Conservation (phyloP, 2,888 invertebrate species). For the Aleiodes leptofemur region DNA sequence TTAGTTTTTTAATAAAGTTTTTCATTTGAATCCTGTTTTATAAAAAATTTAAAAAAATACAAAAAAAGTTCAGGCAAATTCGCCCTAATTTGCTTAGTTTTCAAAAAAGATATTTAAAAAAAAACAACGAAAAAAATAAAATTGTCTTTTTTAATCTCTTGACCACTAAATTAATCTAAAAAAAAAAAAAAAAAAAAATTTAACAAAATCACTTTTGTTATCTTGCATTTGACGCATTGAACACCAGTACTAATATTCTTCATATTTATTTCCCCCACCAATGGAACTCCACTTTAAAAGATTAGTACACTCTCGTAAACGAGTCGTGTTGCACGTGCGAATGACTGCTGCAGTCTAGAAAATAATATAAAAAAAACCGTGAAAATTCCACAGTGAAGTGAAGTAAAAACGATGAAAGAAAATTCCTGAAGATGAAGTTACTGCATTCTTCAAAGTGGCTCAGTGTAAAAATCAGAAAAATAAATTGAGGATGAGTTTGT, state of each 20-base stretch:
- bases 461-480: too few relatives aligned
- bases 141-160: too few relatives aligned
- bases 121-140: too few relatives aligned
- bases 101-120: too few relatives aligned
- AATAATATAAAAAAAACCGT: background rate
- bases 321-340: constrained; percentile 26
- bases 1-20: too few relatives aligned
- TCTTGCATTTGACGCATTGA: constrained; percentile 1
- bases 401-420: background rate
- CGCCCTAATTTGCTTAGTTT: too few relatives aligned
- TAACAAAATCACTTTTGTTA: background rate
- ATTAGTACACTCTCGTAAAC: constrained; percentile 47
- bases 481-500: background rate
- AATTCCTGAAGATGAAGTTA: background rate
- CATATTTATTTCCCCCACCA: constrained; percentile 1
- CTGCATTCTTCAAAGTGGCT: background rate
- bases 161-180: too few relatives aligned
- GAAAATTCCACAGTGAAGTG: background rate
- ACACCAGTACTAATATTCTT: constrained; percentile 8
- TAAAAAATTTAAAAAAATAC: too few relatives aligned
- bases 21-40: too few relatives aligned
- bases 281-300: constrained; percentile 13
- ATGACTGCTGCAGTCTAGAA: background rate
- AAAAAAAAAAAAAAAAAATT: background rate
- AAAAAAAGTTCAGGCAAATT: too few relatives aligned